Evolutionary conservation across 2,888 invertebrate genomes (phyloP).

Genomic region (Phlogophora meticulosa): DNA sequence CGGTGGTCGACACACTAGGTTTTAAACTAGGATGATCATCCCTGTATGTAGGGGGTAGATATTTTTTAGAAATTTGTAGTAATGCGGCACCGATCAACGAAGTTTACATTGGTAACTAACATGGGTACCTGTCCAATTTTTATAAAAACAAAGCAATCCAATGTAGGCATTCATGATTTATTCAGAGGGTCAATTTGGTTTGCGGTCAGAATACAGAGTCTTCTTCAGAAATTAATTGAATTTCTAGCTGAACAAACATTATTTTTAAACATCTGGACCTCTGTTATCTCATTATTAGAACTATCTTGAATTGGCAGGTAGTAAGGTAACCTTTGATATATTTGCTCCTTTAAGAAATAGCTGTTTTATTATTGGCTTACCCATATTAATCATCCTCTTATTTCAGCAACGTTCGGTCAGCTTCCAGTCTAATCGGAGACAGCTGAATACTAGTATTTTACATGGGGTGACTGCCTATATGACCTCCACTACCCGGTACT

Average conservation of each 20-base stretch:
- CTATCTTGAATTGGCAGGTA: neutral
- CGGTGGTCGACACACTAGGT: too few species aligned
- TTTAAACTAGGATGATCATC: too few species aligned
- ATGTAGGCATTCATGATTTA: constrained; percentile 36
- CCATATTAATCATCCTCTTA: too few species aligned
- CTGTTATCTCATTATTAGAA: constrained; percentile 27
- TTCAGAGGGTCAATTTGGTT: constrained; percentile 51
- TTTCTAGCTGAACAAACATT: constrained; percentile 28
- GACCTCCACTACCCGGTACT: too few species aligned
- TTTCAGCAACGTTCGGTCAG: too few species aligned
- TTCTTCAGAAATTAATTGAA: constrained; percentile 47
- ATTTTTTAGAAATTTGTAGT: too few species aligned
- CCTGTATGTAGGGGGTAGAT: neutral
- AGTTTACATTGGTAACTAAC: neutral
- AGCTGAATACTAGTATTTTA: too few species aligned
- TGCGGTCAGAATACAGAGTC: constrained; percentile 25
- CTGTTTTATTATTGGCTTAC: too few species aligned
- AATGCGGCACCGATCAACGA: neutral
- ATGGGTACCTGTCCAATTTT: neutral
- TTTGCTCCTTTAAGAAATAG: neutral
- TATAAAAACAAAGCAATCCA: constrained; percentile 17
- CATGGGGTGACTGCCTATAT: too few species aligned
- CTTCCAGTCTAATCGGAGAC: too few species aligned
- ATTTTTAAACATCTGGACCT: constrained; percentile 24
- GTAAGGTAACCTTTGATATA: neutral